Conservation (phyloP, 2,888 invertebrate genomes). For the Anthophora plumipes region DNA sequence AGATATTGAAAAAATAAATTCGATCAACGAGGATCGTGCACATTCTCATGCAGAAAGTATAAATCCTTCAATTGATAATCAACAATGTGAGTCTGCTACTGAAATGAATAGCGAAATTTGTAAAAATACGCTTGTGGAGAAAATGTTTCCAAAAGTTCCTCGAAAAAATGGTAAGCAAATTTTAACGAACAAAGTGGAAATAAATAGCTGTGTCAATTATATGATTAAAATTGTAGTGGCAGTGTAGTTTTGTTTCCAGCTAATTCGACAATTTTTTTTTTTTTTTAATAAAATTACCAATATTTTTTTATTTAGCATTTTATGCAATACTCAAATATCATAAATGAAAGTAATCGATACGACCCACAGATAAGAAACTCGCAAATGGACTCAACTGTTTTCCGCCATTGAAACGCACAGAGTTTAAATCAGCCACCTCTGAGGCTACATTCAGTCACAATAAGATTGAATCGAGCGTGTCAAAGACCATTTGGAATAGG, state of each 20-base stretch:
- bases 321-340: background rate
- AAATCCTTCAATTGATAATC: constrained; percentile 13
- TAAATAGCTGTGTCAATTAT: too few relatives aligned
- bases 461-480: constrained; percentile 10
- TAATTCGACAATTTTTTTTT: too few relatives aligned
- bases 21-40: background rate
- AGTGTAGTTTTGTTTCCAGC: background rate
- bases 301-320: background rate
- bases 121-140: background rate
- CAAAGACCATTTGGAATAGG: constrained; percentile 15
- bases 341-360: background rate
- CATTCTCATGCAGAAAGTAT: background rate
- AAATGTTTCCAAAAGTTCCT: background rate
- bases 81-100: background rate
- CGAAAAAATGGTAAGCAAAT: constrained; percentile 14
- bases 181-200: too few relatives aligned
- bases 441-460: constrained; percentile 19
- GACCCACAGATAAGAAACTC: constrained; percentile 10
- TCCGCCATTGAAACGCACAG: constrained; percentile 31
- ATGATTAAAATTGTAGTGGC: background rate
- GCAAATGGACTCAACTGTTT: constrained; percentile 1
- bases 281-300: too few relatives aligned
- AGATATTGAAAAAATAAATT: background rate
- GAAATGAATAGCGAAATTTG: background rate
- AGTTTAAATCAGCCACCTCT: background rate